These are phyloP conservation scores for Nixonia krombeini DNA, from an alignment of 1,140 invertebrate genomes.

Conservation along the genomic window DNA sequence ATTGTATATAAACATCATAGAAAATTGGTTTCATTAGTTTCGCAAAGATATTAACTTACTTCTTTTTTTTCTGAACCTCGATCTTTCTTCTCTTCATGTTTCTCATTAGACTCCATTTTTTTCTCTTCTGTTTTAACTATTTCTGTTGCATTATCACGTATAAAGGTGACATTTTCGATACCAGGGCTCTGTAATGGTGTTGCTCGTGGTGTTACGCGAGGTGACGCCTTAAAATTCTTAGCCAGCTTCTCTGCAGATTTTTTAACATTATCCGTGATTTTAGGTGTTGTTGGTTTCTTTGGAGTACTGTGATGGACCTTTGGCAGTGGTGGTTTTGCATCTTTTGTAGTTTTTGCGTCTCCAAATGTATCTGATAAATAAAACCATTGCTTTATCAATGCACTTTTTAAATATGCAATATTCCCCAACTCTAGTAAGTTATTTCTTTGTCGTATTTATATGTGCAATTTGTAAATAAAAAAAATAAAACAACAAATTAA, in stretches of 20 bases:
- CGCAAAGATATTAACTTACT: no score
- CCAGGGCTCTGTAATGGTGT: conserved; percentile 75
- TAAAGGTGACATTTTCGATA: conserved; percentile 65
- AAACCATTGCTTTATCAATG: not conserved
- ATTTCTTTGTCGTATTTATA: conserved; percentile 55
- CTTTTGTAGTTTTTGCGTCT: conserved; percentile 62
- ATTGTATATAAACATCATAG: no score
- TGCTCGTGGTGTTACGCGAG: conserved; percentile 70
- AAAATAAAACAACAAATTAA: conserved; percentile 40
- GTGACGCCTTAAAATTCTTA: conserved; percentile 68
- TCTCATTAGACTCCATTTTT: conserved; percentile 51
- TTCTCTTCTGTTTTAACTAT: conserved; percentile 67
- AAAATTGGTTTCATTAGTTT: no score
- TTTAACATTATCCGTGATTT: conserved; percentile 56
- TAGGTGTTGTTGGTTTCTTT: conserved; percentile 66
- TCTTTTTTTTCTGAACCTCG: conserved; percentile 62
- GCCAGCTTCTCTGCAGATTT: conserved; percentile 65
- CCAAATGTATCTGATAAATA: conserved; percentile 56
- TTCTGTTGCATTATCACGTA: conserved; percentile 60
- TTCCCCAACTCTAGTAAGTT: not conserved
- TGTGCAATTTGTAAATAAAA: conserved; percentile 63
- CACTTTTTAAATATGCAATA: not conserved
- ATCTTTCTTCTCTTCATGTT: conserved; percentile 65
- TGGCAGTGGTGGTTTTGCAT: conserved; percentile 72
- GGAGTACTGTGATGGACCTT: conserved; percentile 70